A percentile compares a stretch with the other conserved stretches of the same genome.
These are phyloP conservation scores for Caenorhabditis brenneri DNA, from an alignment of 1,140 invertebrate genomes.

Conservation along the genomic window DNA sequence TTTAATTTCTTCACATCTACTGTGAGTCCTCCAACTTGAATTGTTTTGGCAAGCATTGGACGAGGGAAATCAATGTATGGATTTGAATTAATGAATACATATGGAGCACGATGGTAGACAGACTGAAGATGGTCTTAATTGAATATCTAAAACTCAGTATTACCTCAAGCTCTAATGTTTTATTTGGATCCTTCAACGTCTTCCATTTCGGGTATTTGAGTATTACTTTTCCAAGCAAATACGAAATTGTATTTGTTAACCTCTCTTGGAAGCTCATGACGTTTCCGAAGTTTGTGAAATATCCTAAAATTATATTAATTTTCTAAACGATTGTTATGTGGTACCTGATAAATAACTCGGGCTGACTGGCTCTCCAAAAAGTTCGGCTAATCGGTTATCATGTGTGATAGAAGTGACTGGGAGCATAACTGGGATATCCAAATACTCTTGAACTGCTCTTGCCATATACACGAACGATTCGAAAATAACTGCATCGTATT, in stretches of 20 bases:
- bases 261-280: neutral
- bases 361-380: neutral
- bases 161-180: neutral
- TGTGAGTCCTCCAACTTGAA: slow-evolving; percentile 27
- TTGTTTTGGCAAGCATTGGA: slow-evolving; percentile 18
- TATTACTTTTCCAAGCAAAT: neutral
- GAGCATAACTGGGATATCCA: neutral
- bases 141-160: neutral
- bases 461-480: slow-evolving; percentile 11
- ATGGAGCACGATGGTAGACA: slow-evolving; percentile 15
- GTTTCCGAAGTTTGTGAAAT: slow-evolving; percentile 13
- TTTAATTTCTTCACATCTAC: slow-evolving; percentile 53
- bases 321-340: neutral
- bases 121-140: neutral
- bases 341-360: slow-evolving; percentile 2
- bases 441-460: slow-evolving; percentile 14
- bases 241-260: neutral
- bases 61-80: slow-evolving; percentile 45
- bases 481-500: neutral
- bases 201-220: neutral
- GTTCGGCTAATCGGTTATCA: neutral
- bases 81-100: slow-evolving; percentile 4
- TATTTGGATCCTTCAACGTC: neutral
- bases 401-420: slow-evolving; percentile 20
- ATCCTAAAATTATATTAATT: neutral